These are phyloP conservation scores for Xylocampa areola DNA, from an alignment of 2,888 invertebrate species.

Conservation along the genomic window DNA sequence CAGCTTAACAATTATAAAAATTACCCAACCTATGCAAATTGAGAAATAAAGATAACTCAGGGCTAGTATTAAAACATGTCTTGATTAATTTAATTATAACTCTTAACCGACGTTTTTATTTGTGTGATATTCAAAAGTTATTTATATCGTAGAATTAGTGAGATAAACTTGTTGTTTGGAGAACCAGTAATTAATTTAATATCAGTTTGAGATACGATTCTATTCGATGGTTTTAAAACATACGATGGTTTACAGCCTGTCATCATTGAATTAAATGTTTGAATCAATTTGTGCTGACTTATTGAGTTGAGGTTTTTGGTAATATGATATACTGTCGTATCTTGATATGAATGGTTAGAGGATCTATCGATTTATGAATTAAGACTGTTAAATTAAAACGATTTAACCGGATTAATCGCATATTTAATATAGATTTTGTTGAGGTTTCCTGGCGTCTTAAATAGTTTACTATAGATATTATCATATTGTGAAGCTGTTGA, in stretches of 20 bases:
- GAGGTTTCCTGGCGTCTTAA: no score
- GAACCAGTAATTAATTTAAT: conserved; percentile 49
- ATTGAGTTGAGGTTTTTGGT: conserved; percentile 29
- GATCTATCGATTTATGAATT: no score
- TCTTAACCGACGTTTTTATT: conserved; percentile 42
- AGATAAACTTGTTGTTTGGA: conserved; percentile 52
- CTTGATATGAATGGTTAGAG: not conserved
- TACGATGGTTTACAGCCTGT: conserved; percentile 26
- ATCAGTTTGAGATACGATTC: conserved; percentile 33
- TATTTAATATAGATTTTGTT: no score
- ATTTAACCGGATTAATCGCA: no score
- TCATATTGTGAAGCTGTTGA: no score
- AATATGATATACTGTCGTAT: not conserved
- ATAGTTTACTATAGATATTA: no score
- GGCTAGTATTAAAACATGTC: conserved; percentile 41
- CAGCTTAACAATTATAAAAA: conserved; percentile 17
- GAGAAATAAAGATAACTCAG: conserved; percentile 52
- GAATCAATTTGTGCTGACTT: conserved; percentile 35
- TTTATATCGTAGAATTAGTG: conserved; percentile 43
- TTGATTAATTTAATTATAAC: conserved; percentile 62
- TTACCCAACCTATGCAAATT: conserved; percentile 46
- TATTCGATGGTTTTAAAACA: conserved; percentile 29
- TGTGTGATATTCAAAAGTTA: conserved; percentile 42
- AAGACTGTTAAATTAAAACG: no score
- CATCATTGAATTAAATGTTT: conserved; percentile 44